Percentiles rank a stretch among this genome's conserved stretches.
Conservation (phyloP, 2,797 vertebrate species). For the Oceanodroma leucorhoa region DNA sequence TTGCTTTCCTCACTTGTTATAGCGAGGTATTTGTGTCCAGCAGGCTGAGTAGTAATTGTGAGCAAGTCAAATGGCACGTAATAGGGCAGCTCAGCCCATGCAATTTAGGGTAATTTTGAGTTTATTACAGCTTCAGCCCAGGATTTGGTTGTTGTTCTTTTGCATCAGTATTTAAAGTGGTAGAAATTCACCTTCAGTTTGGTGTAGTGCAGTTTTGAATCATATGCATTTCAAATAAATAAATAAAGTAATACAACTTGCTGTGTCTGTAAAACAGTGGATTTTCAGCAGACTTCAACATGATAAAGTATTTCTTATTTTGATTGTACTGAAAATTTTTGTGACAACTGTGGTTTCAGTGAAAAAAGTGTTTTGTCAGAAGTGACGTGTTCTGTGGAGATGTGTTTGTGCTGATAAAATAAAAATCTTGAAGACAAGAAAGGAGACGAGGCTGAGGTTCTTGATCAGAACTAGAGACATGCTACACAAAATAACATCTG, state of each 20-base stretch:
- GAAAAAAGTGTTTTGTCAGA: neutral
- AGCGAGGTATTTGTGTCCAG: neutral
- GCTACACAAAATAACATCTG: neutral
- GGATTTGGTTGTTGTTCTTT: neutral
- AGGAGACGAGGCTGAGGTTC: neutral
- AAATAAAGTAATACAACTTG: neutral
- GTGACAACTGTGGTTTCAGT: neutral
- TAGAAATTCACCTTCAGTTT: neutral
- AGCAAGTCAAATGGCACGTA: neutral
- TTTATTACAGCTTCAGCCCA: neutral
- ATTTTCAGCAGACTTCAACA: neutral
- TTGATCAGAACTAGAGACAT: neutral
- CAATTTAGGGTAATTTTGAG: neutral
- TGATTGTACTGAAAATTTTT: neutral
- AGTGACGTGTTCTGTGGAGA: neutral
- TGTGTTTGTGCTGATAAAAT: neutral
- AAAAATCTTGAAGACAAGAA: neutral
- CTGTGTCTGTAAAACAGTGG: neutral
- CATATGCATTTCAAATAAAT: neutral
- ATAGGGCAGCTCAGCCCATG: neutral
- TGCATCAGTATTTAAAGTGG: neutral
- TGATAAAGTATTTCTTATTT: neutral
- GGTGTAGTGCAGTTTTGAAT: neutral
- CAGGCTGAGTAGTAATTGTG: neutral
- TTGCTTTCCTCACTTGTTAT: neutral